phyloP scores from a whole-genome alignment of 2,888 invertebrate species.

The Crocallis elinguaria region DNA sequence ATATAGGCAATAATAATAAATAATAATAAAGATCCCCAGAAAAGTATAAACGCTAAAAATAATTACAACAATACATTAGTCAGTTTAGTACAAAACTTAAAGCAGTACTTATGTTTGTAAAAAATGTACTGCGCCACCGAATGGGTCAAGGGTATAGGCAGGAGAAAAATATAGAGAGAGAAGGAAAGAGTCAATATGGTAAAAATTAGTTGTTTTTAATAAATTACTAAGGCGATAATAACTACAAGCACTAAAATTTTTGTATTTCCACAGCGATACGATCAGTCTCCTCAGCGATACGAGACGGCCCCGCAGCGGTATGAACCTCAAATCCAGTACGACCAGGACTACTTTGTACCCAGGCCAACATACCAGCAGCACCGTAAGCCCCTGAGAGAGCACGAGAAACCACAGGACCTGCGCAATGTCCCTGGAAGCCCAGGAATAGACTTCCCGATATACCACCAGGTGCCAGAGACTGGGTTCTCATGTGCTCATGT shows the following conservation, averaged over 20 bases:
- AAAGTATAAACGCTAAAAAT: no score
- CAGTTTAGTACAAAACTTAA: no score
- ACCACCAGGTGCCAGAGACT: constrained; percentile 90
- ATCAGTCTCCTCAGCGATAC: constrained; percentile 11
- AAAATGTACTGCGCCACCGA: no score
- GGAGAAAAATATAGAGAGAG: no score
- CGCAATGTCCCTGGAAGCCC: constrained; percentile 92
- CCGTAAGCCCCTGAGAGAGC: constrained; percentile 78
- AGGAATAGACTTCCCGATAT: constrained; percentile 93
- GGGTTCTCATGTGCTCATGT: constrained; percentile 91
- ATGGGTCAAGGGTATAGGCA: no score
- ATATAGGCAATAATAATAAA: no score
- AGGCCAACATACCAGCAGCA: constrained; percentile 39
- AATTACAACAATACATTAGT: no score
- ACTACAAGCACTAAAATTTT: background rate
- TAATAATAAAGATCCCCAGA: no score
- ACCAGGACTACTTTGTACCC: constrained; percentile 67
- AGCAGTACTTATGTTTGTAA: no score
- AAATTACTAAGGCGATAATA: no score
- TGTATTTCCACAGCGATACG: constrained; percentile 11
- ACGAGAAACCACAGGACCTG: constrained; percentile 89
- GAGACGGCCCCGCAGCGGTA: constrained; percentile 15
- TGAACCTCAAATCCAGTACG: constrained; percentile 57
- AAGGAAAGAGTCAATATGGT: no score
- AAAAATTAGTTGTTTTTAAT: no score